Evolutionary conservation across 2,888 invertebrate species (phyloP).

Genomic region (Nemotelus pantherinus): DNA sequence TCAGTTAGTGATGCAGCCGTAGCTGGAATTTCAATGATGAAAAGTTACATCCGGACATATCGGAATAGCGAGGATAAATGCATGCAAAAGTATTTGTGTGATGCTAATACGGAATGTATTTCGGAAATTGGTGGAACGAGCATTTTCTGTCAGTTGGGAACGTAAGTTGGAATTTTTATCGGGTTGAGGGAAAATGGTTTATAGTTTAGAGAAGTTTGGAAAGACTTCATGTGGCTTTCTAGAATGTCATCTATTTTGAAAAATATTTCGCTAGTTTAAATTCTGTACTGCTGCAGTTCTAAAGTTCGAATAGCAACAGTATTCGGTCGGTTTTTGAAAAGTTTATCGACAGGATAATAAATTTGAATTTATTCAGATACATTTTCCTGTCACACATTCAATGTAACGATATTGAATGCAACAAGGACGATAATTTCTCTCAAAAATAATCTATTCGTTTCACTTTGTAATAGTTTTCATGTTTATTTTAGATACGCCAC

Average conservation of each 20-base stretch:
- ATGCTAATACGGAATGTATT: slow-evolving; percentile 88
- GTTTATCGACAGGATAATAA: too few relatives aligned
- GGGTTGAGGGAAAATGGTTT: not conserved
- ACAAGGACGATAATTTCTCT: too few relatives aligned
- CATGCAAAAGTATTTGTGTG: slow-evolving; percentile 88
- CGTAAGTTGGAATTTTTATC: slow-evolving; percentile 71
- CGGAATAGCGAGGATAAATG: slow-evolving; percentile 82
- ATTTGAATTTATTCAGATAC: too few relatives aligned
- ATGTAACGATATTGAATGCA: too few relatives aligned
- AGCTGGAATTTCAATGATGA: slow-evolving; percentile 87
- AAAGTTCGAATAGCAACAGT: too few relatives aligned
- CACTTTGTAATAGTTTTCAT: not conserved
- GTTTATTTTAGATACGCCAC: slow-evolving; percentile 76
- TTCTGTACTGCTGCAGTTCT: not conserved
- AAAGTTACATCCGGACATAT: slow-evolving; percentile 86
- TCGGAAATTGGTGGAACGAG: slow-evolving; percentile 82
- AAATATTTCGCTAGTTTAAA: not conserved
- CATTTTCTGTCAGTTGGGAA: slow-evolving; percentile 92
- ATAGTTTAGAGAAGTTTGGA: not conserved
- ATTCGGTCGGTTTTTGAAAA: too few relatives aligned
- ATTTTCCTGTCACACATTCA: too few relatives aligned
- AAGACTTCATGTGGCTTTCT: not conserved
- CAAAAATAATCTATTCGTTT: too few relatives aligned
- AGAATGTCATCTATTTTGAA: not conserved
- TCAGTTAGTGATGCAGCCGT: slow-evolving; percentile 90